Evolutionary conservation across 2,888 invertebrate species (phyloP), one percentile per base, ranked within the genome.

Genomic region (Meteorus colon): DNA sequence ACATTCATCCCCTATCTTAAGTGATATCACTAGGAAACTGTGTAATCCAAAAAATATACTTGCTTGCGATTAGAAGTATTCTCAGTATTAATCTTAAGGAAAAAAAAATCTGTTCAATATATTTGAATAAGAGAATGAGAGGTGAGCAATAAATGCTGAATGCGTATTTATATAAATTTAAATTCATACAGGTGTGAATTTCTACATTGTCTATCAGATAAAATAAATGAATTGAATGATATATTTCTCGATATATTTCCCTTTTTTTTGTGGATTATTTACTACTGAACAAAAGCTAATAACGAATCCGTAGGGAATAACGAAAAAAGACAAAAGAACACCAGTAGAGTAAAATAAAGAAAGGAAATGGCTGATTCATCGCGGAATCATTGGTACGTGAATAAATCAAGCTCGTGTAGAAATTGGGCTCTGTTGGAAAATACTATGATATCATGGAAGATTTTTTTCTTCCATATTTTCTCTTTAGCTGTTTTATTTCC

Each of bases 301-400:
- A 16, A 8, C 34, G 14, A 31, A 24, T 24, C 37, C 34, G 37
- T 27, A 37, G 55, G 27, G 55, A 29, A 51, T 16, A n/a, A 41
- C 34, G 24, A 10, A n/a, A 24, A 37, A 24, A 55, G 65, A n/a
- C 4, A 19, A 34, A 55, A 16, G 4, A 68, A n/a, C 2, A 51
- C 1, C 14, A 48, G 51, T 19, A 51, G 8, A 34, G 8, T 19
- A 65, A 65, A 31, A 67, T 67, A 29, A 70, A 37, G 59, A 12
- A 41, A 60, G 45, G 45, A 48, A 60, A 67, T 67, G 16, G 59
- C 41, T 60, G 67, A 73, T 73, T 60, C 31, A 72, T 63, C 59
- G 60, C 27, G 74, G 62, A 74, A 19, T 37, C 74, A 69, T 19
- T 48, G 74, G 62, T 63, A 63, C 69, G 69, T 70, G 70, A 74